phyloP scores from a whole-genome alignment of 2,888 invertebrate species.

The Ophion ventricosus region DNA sequence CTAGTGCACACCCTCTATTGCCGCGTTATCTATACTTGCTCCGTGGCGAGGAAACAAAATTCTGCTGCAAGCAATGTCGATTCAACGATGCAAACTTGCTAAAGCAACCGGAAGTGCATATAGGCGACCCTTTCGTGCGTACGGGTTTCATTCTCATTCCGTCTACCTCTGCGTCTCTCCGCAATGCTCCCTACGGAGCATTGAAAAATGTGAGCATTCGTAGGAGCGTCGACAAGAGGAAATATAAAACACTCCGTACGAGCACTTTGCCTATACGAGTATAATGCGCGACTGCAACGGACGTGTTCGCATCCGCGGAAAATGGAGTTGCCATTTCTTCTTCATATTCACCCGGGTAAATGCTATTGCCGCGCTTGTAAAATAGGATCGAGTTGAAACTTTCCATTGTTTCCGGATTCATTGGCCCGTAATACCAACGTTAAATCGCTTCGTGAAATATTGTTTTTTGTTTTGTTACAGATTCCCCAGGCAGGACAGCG shows the following conservation, averaged over 20 bases:
- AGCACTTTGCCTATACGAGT: not conserved
- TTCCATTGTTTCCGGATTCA: slow-evolving; percentile 43
- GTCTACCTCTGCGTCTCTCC: not conserved
- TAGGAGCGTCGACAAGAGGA: slow-evolving; percentile 22
- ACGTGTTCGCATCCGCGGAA: slow-evolving; percentile 11
- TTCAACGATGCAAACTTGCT: slow-evolving; percentile 45
- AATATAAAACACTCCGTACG: slow-evolving; percentile 12
- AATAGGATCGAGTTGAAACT: slow-evolving; percentile 27
- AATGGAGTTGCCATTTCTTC: slow-evolving; percentile 24
- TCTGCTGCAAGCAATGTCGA: slow-evolving; percentile 45
- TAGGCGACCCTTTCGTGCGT: slow-evolving; percentile 11
- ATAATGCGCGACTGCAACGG: slow-evolving; percentile 18
- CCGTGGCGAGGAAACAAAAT: slow-evolving; percentile 43
- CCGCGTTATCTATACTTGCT: slow-evolving; percentile 14
- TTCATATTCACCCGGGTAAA: slow-evolving; percentile 27
- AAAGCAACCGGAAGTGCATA: slow-evolving; percentile 50
- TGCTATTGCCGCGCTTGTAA: slow-evolving; percentile 9
- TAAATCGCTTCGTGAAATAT: slow-evolving; percentile 6
- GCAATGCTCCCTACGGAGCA: not conserved
- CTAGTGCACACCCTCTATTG: slow-evolving; percentile 22
- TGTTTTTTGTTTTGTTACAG: slow-evolving; percentile 14
- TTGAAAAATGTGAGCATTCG: slow-evolving; percentile 17
- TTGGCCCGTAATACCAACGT: slow-evolving; percentile 2
- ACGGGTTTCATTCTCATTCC: not conserved
- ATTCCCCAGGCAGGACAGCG: not conserved